Percentiles rank a stretch among this genome's conserved stretches.
Evolutionary conservation across 2,888 invertebrate genomes (phyloP).

Genomic region (Polyploca ridens): DNA sequence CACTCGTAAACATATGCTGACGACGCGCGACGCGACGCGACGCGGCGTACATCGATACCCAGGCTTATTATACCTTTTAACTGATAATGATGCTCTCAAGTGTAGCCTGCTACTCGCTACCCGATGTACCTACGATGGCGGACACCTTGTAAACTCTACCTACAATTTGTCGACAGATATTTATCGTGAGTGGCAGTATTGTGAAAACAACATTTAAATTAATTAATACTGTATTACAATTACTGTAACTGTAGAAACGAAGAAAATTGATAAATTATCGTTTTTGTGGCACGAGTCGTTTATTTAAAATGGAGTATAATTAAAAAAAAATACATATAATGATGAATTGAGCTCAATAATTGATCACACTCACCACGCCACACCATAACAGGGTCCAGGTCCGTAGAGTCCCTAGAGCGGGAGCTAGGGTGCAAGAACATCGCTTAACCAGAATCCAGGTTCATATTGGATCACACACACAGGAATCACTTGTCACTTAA

Average conservation of each 20-base stretch:
- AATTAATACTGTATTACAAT: background rate
- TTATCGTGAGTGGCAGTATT: background rate
- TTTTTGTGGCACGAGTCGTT: no score
- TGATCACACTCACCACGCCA: slow-evolving; percentile 73
- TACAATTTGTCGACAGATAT: background rate
- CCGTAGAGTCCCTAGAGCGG: slow-evolving; percentile 72
- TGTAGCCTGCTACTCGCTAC: background rate
- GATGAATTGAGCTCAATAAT: background rate
- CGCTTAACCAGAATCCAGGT: slow-evolving; percentile 78
- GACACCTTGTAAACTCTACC: background rate
- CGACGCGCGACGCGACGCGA: slow-evolving; percentile 18
- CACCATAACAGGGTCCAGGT: slow-evolving; percentile 75
- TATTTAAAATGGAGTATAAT: no score
- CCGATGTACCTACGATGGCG: background rate
- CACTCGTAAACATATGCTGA: slow-evolving; percentile 33
- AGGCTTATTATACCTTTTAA: slow-evolving; percentile 32
- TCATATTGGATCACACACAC: slow-evolving; percentile 69
- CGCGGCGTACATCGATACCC: slow-evolving; percentile 26
- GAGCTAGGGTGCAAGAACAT: slow-evolving; percentile 81
- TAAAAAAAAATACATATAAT: no score
- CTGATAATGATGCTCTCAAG: slow-evolving; percentile 22
- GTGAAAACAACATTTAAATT: background rate
- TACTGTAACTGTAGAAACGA: no score
- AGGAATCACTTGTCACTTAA: slow-evolving; percentile 52
- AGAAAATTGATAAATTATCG: no score